Evolutionary conservation across 2,888 invertebrate genomes (phyloP), one percentile per base, ranked within the genome.

Genomic region (Gibbula magus): DNA sequence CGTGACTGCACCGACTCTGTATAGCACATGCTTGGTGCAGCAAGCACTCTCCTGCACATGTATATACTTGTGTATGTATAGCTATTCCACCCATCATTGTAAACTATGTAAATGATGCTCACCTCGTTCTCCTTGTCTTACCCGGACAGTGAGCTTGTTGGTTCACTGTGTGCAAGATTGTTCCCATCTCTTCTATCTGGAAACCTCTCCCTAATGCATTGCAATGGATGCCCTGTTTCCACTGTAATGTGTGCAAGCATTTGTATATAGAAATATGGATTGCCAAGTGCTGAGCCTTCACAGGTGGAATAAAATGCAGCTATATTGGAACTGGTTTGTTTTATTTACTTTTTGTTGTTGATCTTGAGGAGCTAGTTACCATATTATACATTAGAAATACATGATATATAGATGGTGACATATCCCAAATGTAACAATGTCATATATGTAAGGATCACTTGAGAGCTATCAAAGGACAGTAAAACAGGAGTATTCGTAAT

Each of bases 131-230:
- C 10, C 29, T 25, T 61, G 22, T 56, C 29, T 61, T 29, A 29
- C 25, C 61, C 56, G 7, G 61, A 25, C 29, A 13, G 45, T 45
- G 45, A 45, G 45, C 45, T 45, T 8, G 45, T n/a, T n/a, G n/a
- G n/a, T 45, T 45, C 45, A 45, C 45, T 45, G 45, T 13, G 61
- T 61, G 61, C 29, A 61, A 29, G 61, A 29, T n/a, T 61, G 61
- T 61, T 29, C 25, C 61, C 10, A 25, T 25, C 25, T 61, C 61
- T 61, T 61, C 29, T 61, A 22, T 61, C 29, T 61, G 61, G 61
- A 61, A 61, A 61, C 61, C 61, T 61, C 61, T 61, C 61, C 61
- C 25, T 61, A 61, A 61, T 61, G 61, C 61, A 61, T 61, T 61
- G 61, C 61, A 25, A 61, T 61, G 61, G 61, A 25, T 54, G 16